These are phyloP conservation scores for Proteles cristata DNA, from an alignment of 2,113 vertebrate species.

Conservation along the genomic window DNA sequence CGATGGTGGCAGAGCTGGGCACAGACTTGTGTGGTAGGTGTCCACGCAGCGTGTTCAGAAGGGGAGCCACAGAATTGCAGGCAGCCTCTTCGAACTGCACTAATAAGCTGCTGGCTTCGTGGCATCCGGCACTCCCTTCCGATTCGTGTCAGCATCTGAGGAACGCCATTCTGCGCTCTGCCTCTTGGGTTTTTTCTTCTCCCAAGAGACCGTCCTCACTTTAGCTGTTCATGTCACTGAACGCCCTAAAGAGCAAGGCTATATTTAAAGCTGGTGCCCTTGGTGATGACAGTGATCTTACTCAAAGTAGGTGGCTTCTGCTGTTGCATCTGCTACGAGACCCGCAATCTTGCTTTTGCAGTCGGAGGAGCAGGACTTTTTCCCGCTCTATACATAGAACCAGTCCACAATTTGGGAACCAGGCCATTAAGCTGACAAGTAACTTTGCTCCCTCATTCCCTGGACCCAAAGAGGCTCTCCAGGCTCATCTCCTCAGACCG, in stretches of 20 bases:
- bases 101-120: not conserved
- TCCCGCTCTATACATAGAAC: not conserved
- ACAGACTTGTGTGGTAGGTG: too few species aligned
- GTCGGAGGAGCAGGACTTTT: not conserved
- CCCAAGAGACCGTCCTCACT: not conserved
- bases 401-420: slow-evolving; percentile 63
- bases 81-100: not conserved
- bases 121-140: too few species aligned
- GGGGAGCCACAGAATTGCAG: not conserved
- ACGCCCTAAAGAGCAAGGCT: not conserved
- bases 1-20: fast-evolving
- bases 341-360: slow-evolving; percentile 28
- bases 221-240: not conserved
- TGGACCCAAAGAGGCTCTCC: not conserved
- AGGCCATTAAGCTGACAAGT: slow-evolving; percentile 69
- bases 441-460: not conserved
- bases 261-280: not conserved
- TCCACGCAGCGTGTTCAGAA: too few species aligned
- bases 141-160: not conserved
- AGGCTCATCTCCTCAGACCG: not conserved
- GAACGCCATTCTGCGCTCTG: not conserved
- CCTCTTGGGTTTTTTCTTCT: not conserved
- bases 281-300: not conserved
- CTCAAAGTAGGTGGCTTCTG: slow-evolving; percentile 52
- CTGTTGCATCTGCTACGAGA: slow-evolving; percentile 41